These are phyloP conservation scores for Psittacula derbiana DNA, from an alignment of 2,797 vertebrate species.

Conservation along the genomic window DNA sequence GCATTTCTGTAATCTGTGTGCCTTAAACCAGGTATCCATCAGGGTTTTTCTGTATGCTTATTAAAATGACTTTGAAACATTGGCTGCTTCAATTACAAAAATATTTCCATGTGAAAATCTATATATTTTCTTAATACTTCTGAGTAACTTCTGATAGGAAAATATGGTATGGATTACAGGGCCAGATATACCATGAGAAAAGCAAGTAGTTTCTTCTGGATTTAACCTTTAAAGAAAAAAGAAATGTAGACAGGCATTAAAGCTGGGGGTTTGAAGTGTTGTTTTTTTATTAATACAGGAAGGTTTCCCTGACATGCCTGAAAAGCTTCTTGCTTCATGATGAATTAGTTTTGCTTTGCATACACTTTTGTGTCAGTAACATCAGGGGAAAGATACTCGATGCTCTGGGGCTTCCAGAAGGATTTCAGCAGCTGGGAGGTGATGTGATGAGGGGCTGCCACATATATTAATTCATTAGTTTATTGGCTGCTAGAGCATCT, in stretches of 20 bases:
- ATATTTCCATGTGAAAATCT: background rate
- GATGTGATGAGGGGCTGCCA: background rate
- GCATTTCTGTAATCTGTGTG: background rate
- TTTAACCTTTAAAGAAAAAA: background rate
- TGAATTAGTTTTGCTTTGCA: background rate
- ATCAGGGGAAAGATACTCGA: background rate
- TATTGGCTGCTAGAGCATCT: background rate
- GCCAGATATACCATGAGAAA: background rate
- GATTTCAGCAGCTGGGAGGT: background rate
- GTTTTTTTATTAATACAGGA: background rate
- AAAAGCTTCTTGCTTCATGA: background rate
- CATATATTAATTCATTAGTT: background rate
- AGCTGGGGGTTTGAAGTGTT: accelerated
- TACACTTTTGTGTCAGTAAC: background rate
- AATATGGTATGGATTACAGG: background rate
- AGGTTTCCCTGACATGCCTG: background rate
- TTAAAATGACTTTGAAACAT: background rate
- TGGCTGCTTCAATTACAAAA: background rate
- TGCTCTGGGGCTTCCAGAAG: background rate
- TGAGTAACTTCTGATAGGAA: background rate
- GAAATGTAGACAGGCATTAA: background rate
- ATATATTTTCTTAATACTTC: background rate
- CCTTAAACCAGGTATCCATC: background rate
- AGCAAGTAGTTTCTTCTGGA: accelerated
- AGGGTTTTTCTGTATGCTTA: background rate